Evolutionary conservation across 2,888 invertebrate genomes (phyloP), one percentile per base, ranked within the genome.

Genomic region (Spilarctia lutea): DNA sequence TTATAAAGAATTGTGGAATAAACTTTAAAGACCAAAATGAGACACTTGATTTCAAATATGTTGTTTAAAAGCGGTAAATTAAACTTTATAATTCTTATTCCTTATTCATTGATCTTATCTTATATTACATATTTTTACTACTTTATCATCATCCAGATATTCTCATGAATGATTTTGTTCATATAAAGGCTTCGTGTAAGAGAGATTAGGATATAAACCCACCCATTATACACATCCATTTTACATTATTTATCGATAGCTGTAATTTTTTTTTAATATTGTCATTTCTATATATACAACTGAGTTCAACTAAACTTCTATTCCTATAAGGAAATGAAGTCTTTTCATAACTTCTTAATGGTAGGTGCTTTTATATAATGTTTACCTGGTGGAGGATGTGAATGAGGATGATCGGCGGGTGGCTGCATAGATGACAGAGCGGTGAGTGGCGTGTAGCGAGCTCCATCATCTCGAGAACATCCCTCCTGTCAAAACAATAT

Each of bases 351-450:
- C 27, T 60, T 27, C 27, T 27, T 60, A 56, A 56, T 56, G n/a
- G n/a, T 65, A 42, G 16, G 45, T 71, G 24, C 16, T 39, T 74
- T 78, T 63, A 65, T 66, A 52, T 56, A 65, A 35, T 70, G 77
- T 91, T 94, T 91, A 96, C 96, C 96, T 92, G 96, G 96, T 87
- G 96, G 96, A 83, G 94, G 96, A 86, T 97, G 97, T 48, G 94
- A 89, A 81, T 93, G 94, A 1, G 86, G 82, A 65, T 94, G 94
- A 52, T 95, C 95, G 0, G 94, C 96, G 39, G 97, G 97, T n/a
- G 98, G 98, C 92, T 98, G 97, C 98, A 98, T 98, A 85, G 97
- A 98, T 60, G 98, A 98, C 83, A 98, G 94, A 27, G 98, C 98
- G 75, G 98, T 97, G 81, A 98, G 96, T 10, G 98, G 98, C 67